Percentiles rank a stretch among this genome's conserved stretches.
Evolutionary conservation across 2,113 vertebrate genomes (phyloP).

Genomic region (Neomonachus schauinslandi): DNA sequence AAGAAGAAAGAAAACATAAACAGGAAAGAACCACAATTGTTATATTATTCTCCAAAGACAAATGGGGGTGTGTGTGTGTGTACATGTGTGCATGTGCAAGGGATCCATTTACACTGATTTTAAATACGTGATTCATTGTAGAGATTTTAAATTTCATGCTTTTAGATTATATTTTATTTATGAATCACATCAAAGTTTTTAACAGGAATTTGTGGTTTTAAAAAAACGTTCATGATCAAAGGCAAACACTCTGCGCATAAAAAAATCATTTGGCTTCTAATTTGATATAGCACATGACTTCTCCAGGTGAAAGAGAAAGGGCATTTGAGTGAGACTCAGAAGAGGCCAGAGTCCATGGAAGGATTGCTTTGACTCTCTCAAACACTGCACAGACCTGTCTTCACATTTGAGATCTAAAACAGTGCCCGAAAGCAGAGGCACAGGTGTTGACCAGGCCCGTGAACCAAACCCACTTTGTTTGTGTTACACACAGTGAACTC

Average conservation of each 20-base stretch:
- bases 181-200: conserved; percentile 50
- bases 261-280: conserved; percentile 4
- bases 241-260: not conserved
- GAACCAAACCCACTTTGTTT: not conserved
- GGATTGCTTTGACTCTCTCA: not conserved
- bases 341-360: not conserved
- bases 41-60: not conserved
- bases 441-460: conserved; percentile 49
- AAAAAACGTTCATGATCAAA: conserved; percentile 27
- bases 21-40: not conserved
- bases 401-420: conserved; percentile 60
- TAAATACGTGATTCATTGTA: conserved; percentile 23
- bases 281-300: not conserved
- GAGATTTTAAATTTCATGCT: not conserved
- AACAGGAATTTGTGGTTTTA: conserved; percentile 24
- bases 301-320: conserved; percentile 1
- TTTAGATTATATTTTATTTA: conserved; percentile 53
- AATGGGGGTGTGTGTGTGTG: no score
- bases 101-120: not conserved
- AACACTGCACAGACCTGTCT: conserved; percentile 55
- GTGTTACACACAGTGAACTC: not conserved
- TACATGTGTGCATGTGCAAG: not conserved
- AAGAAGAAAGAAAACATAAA: not conserved
- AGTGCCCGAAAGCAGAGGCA: not conserved
- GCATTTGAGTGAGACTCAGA: not conserved